Base-by-base conservation (phyloP, 2,113 vertebrate genomes). In the Aspiorhynchus laticeps region DNA sequence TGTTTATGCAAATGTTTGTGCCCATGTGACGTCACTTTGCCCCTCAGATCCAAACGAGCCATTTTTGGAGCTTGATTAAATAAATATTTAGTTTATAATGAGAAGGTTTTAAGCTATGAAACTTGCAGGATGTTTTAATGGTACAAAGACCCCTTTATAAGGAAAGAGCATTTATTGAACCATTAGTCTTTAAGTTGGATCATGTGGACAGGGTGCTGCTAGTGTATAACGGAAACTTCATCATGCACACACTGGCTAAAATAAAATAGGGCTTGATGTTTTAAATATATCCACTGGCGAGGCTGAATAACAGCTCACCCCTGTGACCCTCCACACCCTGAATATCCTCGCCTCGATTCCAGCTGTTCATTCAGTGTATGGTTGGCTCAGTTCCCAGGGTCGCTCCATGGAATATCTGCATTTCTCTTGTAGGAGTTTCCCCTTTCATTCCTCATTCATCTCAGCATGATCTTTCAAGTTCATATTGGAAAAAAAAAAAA, bases 301-400 rank as follows among this genome's bases (percentile, higher is more conserved):
- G 36, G 51, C 7, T n/a, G 41, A 41, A 63, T 36, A 79, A 53
- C 17, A 11, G 6, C 21, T 28, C 41, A 76, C 43, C 74, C 74
- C 74, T 46, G 76, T 36, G 26, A 48, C 71, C 31, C 56, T 56
- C 43, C 69, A 80, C 76, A 21, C 46, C 84, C 19, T 46, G 24
- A 75, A 7, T 14, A 11, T n/a, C 73, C 43, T 28, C 6, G 4
- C n/a, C 61, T 56, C 59, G 41, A 48, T 77, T 82, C 88, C 84
- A 19, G 78, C 17, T 67, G 36, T 63, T 51, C 43, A 69, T 85
- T 36, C n/a, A 77, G 26, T 84, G 46, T 31, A 15, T n/a, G 36
- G 17, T 59, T 90, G 85, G 73, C 81, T 87, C 59, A 26, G 46
- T 86, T 85, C 51, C 87, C 69, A 63, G 80, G 43, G 8, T 36